Evolutionary conservation across 2,888 invertebrate species (phyloP), one percentile per base, ranked within the genome.

Genomic region (Eretmocerus hayati): DNA sequence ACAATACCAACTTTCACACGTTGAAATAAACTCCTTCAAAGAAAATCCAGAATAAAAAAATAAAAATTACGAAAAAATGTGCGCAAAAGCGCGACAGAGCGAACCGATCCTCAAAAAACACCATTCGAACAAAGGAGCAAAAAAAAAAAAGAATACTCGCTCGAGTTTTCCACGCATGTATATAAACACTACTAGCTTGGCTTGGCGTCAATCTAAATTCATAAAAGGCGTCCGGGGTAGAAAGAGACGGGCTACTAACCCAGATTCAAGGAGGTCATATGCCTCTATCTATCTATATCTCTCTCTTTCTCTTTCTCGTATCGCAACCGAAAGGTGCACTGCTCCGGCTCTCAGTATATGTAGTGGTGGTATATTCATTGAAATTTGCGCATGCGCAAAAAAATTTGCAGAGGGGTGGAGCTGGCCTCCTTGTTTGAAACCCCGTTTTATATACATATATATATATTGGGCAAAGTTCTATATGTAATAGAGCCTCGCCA

Each of bases 171-270:
- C n/a, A n/a, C n/a, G n/a, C n/a, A n/a, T n/a, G n/a, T n/a, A n/a
- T n/a, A n/a, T n/a, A n/a, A n/a, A n/a, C n/a, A n/a, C n/a, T n/a
- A n/a, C n/a, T n/a, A n/a, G n/a, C n/a, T n/a, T n/a, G n/a, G n/a
- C n/a, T n/a, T n/a, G 49, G 44, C 48, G 53, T 50, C 53, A 53
- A 53, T 53, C 50, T 42, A 46, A 50, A 53, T 53, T 45, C 45
- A 50, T 48, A 50, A 47, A 53, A 13, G 22, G 16, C n/a, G n/a
- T n/a, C 38, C 31, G 31, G 35, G 48, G 41, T 39, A 48, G 48
- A 53, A 54, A 52, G 50, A 52, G 53, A 56, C 54, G 56, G 50
- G 54, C 56, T 52, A 56, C 56, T 56, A 56, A 56, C 56, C 56
- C 50, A 56, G 52, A 50, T 56, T 52, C 51, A 48, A 48, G 56